Base-by-base conservation (phyloP, 1,140 invertebrate species). In the Choristoneura fumiferana region DNA sequence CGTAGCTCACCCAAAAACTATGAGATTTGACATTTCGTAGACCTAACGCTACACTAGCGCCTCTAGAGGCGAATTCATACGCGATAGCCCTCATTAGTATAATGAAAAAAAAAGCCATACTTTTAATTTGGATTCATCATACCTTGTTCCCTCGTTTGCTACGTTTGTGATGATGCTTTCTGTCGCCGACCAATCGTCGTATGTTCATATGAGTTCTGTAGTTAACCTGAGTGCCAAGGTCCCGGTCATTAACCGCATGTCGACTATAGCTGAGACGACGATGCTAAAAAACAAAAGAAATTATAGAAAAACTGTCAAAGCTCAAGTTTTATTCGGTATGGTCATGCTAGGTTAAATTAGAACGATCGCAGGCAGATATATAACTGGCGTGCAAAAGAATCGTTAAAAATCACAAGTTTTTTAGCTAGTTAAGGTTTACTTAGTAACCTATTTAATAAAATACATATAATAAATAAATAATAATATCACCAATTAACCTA, bases 151-250 rank as follows among this genome's bases (percentile, higher is more conserved):
- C 91, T 79, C 95, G 94, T 91, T 95, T 95, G 84, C 94, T 93
- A 68, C 95, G 92, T 78, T 96, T 95, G 72, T 96, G 92, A 65
- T 94, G 92, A 88, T 96, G 94, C 77, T 95, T 94, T 66, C 94
- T 93, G 80, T 97, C 95, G 56, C 93, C 95, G 33, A 97, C 94
- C 84, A 97, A 91, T 13, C 95, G 92, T 43, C 96, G 91, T 74
- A 97, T 96, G 77, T 98, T 97, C 92, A 97, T 95, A 86, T 97
- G 95, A 87, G 96, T 96, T 81, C 94, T 94, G 85, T 98, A 97
- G 89, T 97, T 97, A 73, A 97, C 95, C 89, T 95, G 94, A 15
- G 94, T 96, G 36, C 94, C 94, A 63, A 97, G 90, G 86, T 97
- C 96, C 39, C 94, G 92, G 81, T 98, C 96, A 78, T 96, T 94